Conservation (phyloP, 2,113 vertebrate species). For the Mirounga angustirostris region DNA sequence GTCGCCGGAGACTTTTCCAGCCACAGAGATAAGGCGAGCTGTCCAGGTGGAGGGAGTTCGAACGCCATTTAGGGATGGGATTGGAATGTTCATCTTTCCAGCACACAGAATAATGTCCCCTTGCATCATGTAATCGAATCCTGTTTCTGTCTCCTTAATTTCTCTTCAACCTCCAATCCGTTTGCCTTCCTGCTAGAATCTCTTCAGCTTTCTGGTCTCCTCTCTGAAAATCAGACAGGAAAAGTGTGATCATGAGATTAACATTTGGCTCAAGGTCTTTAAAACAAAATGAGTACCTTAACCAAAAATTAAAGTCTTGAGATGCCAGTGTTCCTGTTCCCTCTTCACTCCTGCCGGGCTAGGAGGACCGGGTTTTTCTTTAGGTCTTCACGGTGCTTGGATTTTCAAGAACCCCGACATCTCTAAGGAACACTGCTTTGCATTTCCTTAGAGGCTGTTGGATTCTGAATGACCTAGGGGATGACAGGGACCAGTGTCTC, state of each 20-base stretch:
- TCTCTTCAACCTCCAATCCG: neutral
- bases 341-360: too few species aligned
- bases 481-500: too few species aligned
- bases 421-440: neutral
- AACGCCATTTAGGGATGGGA: neutral
- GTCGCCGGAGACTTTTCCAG: neutral
- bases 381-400: fast-evolving
- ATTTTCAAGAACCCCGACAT: neutral
- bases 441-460: neutral
- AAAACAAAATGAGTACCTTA: neutral
- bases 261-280: neutral
- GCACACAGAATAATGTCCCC: neutral
- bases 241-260: neutral
- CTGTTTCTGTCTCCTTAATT: conserved; percentile 6
- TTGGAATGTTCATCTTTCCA: neutral
- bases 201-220: neutral
- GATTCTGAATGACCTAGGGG: neutral
- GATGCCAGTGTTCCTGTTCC: neutral
- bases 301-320: neutral
- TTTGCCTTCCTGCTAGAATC: neutral
- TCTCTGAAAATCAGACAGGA: neutral
- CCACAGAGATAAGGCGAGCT: fast-evolving
- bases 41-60: neutral
- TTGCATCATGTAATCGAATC: neutral
- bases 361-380: neutral